Evolutionary conservation across 2,888 invertebrate genomes (phyloP).

Genomic region (Dicyrtomina minuta): DNA sequence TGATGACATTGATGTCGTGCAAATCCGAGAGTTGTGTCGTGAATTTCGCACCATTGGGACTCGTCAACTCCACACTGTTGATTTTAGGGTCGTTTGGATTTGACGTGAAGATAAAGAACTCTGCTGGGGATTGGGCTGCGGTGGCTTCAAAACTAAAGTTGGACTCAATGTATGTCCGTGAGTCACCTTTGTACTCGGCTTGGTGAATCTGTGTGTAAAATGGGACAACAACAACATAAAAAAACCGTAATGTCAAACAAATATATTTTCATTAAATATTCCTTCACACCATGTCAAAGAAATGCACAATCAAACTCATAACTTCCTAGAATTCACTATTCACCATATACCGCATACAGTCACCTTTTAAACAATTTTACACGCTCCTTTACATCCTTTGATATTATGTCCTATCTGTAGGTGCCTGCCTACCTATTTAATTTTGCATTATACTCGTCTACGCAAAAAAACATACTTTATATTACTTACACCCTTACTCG

Average conservation of each 20-base stretch:
- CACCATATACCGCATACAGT: too few species aligned
- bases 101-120: constrained; percentile 51
- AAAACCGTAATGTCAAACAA: constrained; percentile 23
- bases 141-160: constrained; percentile 52
- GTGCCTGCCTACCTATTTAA: too few species aligned
- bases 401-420: too few species aligned
- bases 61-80: constrained; percentile 51
- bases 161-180: constrained; percentile 49
- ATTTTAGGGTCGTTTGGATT: constrained; percentile 53
- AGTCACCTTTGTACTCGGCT: constrained; percentile 52
- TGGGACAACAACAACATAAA: too few species aligned
- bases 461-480: too few species aligned
- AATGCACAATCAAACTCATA: too few species aligned
- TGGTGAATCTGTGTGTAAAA: constrained; percentile 53
- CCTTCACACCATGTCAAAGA: too few species aligned
- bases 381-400: too few species aligned
- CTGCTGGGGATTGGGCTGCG: constrained; percentile 47
- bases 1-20: constrained; percentile 52
- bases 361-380: too few species aligned
- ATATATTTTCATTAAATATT: constrained; percentile 23
- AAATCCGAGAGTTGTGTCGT: constrained; percentile 52
- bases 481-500: too few species aligned
- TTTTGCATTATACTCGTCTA: too few species aligned
- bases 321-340: too few species aligned
- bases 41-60: constrained; percentile 49